phyloP scores from a whole-genome alignment of 2,888 invertebrate genomes.

The Eurytoma californica region DNA sequence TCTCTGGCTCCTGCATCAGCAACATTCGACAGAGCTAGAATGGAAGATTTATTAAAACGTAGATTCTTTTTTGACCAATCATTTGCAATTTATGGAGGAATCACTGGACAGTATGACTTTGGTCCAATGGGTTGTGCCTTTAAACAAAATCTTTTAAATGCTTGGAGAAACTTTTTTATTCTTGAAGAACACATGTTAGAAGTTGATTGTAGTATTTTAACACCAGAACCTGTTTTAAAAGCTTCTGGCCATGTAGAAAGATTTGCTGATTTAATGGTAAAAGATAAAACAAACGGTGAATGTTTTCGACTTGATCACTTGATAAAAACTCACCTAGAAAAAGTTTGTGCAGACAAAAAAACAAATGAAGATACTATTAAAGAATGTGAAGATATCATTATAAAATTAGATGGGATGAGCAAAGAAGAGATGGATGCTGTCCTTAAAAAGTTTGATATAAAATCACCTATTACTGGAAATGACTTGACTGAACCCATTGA shows the following conservation, averaged over 20 bases:
- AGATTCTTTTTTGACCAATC: conserved; percentile 99
- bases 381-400: conserved; percentile 87
- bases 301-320: conserved; percentile 98
- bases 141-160: conserved; percentile 93
- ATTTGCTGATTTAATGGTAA: conserved; percentile 99
- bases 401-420: conserved; percentile 93
- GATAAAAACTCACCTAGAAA: conserved; percentile 95
- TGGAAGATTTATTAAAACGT: conserved; percentile 97
- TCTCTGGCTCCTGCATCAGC: conserved; percentile 83
- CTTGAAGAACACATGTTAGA: conserved; percentile 99
- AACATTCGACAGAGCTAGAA: conserved; percentile 91
- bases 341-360: conserved; percentile 89
- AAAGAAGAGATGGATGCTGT: conserved; percentile 91
- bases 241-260: conserved; percentile 99
- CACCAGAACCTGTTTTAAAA: conserved; percentile 97
- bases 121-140: conserved; percentile 99
- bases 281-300: conserved; percentile 96
- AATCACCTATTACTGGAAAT: conserved; percentile 96
- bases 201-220: conserved; percentile 97
- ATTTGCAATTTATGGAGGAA: conserved; percentile 99
- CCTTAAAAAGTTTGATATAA: conserved; percentile 92
- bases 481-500: conserved; percentile 96
- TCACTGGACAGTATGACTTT: conserved; percentile 96
- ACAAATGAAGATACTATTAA: conserved; percentile 82
- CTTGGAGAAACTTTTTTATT: conserved; percentile 97